phyloP scores from a whole-genome alignment of 2,888 invertebrate species.

The Chydorus sphaericus region DNA sequence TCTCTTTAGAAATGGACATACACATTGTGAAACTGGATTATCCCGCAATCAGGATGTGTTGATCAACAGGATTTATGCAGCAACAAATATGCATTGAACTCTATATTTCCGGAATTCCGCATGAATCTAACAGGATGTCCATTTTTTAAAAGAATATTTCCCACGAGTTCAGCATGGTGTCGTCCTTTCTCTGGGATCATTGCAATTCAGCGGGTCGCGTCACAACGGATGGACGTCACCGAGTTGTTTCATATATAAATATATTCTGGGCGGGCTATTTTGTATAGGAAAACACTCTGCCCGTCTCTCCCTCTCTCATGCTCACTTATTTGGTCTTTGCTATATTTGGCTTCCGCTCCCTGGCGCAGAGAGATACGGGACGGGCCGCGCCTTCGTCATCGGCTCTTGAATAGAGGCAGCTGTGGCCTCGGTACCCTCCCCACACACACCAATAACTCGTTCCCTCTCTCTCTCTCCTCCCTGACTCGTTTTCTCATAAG shows the following conservation, averaged over 20 bases:
- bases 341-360: slow-evolving; percentile 4
- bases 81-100: no score
- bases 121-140: not conserved
- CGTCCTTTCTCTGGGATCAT: no score
- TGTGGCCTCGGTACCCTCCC: not conserved
- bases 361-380: no score
- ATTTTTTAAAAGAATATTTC: not conserved
- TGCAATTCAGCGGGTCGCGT: no score
- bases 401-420: slow-evolving; percentile 1
- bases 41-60: no score
- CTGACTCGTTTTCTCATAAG: slow-evolving; percentile 1
- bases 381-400: not conserved
- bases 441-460: not conserved
- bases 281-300: not conserved
- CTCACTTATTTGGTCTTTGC: not conserved
- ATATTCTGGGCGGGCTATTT: not conserved
- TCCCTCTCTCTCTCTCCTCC: no score
- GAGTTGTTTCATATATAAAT: not conserved
- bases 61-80: no score
- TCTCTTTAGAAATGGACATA: no score
- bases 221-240: not conserved
- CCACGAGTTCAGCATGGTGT: no score
- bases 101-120: no score
- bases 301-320: not conserved
- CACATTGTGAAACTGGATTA: no score